Evolutionary conservation across 1,140 invertebrate species (phyloP).

Genomic region (Doryteuthis pealeii): DNA sequence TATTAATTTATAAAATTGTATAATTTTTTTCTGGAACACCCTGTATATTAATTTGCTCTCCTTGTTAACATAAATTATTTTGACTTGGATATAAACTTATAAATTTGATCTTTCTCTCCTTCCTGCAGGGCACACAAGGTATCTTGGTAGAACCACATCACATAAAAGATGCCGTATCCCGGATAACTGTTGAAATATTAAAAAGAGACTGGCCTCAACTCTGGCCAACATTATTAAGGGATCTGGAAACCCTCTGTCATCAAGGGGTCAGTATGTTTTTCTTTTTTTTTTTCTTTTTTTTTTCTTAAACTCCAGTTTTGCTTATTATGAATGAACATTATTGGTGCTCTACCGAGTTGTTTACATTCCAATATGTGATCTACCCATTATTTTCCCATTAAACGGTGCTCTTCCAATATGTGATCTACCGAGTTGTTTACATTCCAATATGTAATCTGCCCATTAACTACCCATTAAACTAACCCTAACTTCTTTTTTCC

Average conservation of each 20-base stretch:
- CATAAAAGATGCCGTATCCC: conserved; percentile 82
- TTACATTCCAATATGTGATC: too few species aligned
- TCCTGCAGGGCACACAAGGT: conserved; percentile 45
- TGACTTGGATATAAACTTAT: too few species aligned
- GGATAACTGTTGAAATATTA: conserved; percentile 90
- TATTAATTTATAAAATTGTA: too few species aligned
- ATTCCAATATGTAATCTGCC: too few species aligned
- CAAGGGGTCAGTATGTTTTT: conserved; percentile 62
- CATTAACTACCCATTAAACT: not conserved
- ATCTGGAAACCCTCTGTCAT: conserved; percentile 71
- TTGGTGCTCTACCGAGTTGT: not conserved
- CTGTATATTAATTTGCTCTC: too few species aligned
- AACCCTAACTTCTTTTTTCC: not conserved
- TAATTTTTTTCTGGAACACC: too few species aligned
- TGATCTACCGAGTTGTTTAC: too few species aligned
- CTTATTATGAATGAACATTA: not conserved
- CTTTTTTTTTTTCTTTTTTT: not conserved
- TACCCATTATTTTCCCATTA: too few species aligned
- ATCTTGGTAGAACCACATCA: conserved; percentile 66
- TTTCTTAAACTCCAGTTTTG: not conserved
- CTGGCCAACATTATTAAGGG: conserved; percentile 81
- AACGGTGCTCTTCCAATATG: too few species aligned
- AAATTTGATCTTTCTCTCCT: conserved; percentile 6
- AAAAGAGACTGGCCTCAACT: conserved; percentile 95
- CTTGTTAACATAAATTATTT: too few species aligned